Base-by-base conservation (phyloP, 2,113 vertebrate species). In the Colossoma macropomum region DNA sequence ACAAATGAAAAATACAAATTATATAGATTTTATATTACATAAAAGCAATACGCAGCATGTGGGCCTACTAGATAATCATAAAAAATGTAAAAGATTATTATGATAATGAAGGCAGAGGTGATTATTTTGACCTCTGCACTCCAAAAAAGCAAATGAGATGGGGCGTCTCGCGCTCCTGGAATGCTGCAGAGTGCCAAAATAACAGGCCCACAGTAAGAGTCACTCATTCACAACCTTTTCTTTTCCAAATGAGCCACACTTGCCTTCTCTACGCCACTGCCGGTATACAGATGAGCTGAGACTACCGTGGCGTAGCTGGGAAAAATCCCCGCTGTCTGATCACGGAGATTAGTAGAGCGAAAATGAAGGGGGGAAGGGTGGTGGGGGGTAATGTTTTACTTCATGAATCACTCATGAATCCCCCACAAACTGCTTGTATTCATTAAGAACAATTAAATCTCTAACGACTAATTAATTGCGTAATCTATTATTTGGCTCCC, bases 391-490 rank as follows among this genome's bases (percentile, higher is more conserved):
- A 23, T 56, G 69, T 23, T 23, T 48, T 62, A 74, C 28, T 48
- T 50, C 63, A 25, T 84, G 76, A 85, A 89, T 68, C 21, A 45
- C 54, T 23, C 54, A 56, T 56, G 78, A 65, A 86, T 81, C 30
- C 79, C 84, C 69, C 75, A 89, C 87, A 80, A 60, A 84, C 79
- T 82, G 75, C 63, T 84, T 86, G 79, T 91, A 89, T 91, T 94
- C 87, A 89, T 93, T 89, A 93, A 84, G 79, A 90, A 93, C 91
- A 93, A 94, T 91, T 88, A 91, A 93, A 92, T 89, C 86, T 87
- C 83, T 91, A 91, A 94, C 90, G 87, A 94, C 86, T 93, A 95
- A 95, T 95, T 94, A 94, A 95, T 94, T 80, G 93, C 92, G 91
- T 84, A 88, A 79, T 92, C 90, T 86, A 90, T 90, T 94, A 93